Conservation (phyloP, 2,113 vertebrate species). For the Phalacrocorax aristotelis region DNA sequence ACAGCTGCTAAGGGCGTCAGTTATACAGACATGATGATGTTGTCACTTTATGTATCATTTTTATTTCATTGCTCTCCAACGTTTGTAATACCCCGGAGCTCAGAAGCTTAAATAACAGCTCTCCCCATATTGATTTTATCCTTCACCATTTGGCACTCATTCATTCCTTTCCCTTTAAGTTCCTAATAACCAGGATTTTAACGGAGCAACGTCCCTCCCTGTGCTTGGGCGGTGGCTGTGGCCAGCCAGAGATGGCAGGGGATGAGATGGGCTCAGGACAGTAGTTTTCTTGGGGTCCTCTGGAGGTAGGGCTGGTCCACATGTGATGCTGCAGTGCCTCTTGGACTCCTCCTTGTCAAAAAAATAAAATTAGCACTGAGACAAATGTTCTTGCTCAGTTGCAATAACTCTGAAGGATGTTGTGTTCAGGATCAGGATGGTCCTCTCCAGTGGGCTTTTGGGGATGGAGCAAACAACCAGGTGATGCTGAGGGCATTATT, state of each 20-base stretch:
- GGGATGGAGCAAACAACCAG: neutral
- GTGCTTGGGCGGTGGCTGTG: neutral
- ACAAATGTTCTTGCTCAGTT: neutral
- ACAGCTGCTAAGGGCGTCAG: conserved; percentile 42
- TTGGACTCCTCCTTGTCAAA: neutral
- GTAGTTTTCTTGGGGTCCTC: neutral
- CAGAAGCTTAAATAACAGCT: conserved; percentile 47
- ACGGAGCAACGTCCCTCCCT: neutral
- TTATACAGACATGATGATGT: conserved; percentile 21
- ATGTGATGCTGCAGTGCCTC: neutral
- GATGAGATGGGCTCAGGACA: neutral
- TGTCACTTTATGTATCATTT: conserved; percentile 62
- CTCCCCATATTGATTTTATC: conserved; percentile 40
- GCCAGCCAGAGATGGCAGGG: neutral
- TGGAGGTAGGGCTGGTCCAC: neutral
- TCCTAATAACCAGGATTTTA: conserved; percentile 43
- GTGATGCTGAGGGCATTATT: neutral
- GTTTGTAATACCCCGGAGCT: conserved; percentile 33
- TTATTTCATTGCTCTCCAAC: conserved; percentile 61
- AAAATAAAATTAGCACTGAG: neutral
- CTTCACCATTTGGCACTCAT: conserved; percentile 15
- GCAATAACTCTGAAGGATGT: neutral
- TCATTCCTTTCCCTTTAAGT: conserved; percentile 38
- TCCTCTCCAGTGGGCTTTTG: neutral
- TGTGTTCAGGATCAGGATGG: neutral